Evolutionary conservation across 2,888 invertebrate genomes (phyloP), one percentile per base, ranked within the genome.

Genomic region (Poecilobothrus nobilitatus): DNA sequence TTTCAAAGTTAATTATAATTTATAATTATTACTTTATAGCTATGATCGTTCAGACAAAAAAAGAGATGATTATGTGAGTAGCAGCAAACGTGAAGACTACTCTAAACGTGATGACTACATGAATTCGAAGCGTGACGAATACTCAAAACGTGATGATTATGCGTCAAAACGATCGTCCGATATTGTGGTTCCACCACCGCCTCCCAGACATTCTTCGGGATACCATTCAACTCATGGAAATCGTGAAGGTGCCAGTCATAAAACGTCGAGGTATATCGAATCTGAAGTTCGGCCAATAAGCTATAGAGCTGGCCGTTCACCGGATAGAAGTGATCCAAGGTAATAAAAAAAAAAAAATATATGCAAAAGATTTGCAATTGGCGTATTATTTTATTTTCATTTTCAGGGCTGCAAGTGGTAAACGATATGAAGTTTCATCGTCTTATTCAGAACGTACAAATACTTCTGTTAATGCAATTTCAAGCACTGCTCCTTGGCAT

Each of bases 11-110:
- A 27, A 27, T 27, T 5, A 27, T 27, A 27, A 27, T 27, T n/a
- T n/a, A 27, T 4, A 27, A 27, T 8, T 37, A 37, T 37, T 37
- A 10, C 61, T 10, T 63, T 33, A 20, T 12, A 70, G 66, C 61
- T 70, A 68, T 64, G 64, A 67, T 15, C 67, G 71, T 37, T 53
- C 71, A 62, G 79, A 78, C 8, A 80, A 81, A 68, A 81, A 81
- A 68, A 78, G 80, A 44, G 81, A 81, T 70, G 81, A 81, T 64
- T 81, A 79, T 70, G 70, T 68, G n/a, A 69, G 65, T 34, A 68
- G 65, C n/a, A 69, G 70, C 10, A 71, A 81, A 69, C 78, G 80
- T 44, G 81, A 81, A 71, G 81, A 81, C 63, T 81, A 79, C 70
- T 67, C 71, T 22, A 70, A 71, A 18, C 69, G 71, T n/a, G 74